phyloP scores from a whole-genome alignment of 2,888 invertebrate genomes.

The Caenorhabditis sp. region DNA sequence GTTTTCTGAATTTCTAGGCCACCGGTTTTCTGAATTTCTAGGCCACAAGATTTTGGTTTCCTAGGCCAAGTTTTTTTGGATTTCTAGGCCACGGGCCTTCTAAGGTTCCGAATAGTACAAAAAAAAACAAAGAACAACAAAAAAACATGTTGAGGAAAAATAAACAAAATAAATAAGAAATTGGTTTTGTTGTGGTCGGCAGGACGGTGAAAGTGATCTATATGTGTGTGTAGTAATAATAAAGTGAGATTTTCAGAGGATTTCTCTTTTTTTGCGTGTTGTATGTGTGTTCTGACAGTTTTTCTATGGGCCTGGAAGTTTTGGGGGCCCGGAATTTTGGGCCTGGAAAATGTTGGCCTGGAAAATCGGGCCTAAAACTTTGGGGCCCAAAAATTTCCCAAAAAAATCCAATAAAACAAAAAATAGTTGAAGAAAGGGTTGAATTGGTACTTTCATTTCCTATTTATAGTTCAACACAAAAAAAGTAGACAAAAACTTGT shows the following conservation, averaged over 20 bases:
- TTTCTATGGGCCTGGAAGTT: no score
- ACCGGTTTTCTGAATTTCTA: background rate
- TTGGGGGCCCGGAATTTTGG: no score
- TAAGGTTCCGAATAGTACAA: background rate
- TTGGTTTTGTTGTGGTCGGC: no score
- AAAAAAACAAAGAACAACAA: background rate
- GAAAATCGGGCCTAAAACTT: background rate
- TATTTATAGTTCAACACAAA: background rate
- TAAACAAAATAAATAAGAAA: background rate
- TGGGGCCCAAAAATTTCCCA: background rate
- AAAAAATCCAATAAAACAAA: background rate
- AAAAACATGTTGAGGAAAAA: background rate
- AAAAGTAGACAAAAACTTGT: background rate
- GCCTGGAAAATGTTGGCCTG: no score
- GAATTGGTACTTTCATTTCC: background rate
- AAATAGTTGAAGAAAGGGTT: background rate
- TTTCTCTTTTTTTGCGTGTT: background rate
- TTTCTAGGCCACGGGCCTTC: no score
- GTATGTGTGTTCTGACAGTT: no score
- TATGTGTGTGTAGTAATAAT: background rate
- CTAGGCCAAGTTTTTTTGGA: background rate
- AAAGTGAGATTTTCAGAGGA: constrained; percentile 1
- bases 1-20: background rate
- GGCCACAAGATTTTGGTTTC: background rate
- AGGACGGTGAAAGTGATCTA: background rate